These are phyloP conservation scores for Bathynomus jamesi DNA, from an alignment of 1,140 invertebrate species.

Conservation along the genomic window DNA sequence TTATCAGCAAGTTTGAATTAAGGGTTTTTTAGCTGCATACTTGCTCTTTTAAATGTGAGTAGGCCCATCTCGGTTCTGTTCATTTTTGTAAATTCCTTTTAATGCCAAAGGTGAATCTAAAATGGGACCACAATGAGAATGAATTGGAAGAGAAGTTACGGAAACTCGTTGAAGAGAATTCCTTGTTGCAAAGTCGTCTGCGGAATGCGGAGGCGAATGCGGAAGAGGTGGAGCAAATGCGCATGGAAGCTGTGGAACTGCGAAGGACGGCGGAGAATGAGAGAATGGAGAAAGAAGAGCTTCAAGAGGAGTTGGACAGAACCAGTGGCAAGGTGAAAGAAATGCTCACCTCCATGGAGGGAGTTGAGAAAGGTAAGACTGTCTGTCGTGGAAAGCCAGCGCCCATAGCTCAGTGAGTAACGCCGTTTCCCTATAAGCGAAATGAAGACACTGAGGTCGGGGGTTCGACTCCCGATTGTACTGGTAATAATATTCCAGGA, in stretches of 20 bases:
- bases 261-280: constrained; percentile 51
- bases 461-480: no score
- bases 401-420: no score
- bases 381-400: background rate
- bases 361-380: constrained; percentile 37
- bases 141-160: background rate
- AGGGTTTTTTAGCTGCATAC: no score
- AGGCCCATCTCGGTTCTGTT: no score
- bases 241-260: constrained; percentile 20
- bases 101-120: background rate
- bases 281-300: constrained; percentile 58
- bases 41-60: no score
- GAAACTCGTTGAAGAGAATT: background rate
- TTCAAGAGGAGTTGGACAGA: constrained; percentile 59
- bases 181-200: background rate
- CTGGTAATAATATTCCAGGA: no score
- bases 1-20: no score
- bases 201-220: background rate
- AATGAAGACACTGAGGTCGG: no score
- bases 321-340: constrained; percentile 62
- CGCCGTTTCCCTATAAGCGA: no score
- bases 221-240: background rate
- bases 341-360: constrained; percentile 50
- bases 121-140: background rate
- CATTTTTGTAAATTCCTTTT: no score